Base-by-base conservation (phyloP, 2,888 invertebrate species). In the Eurois occulta region DNA sequence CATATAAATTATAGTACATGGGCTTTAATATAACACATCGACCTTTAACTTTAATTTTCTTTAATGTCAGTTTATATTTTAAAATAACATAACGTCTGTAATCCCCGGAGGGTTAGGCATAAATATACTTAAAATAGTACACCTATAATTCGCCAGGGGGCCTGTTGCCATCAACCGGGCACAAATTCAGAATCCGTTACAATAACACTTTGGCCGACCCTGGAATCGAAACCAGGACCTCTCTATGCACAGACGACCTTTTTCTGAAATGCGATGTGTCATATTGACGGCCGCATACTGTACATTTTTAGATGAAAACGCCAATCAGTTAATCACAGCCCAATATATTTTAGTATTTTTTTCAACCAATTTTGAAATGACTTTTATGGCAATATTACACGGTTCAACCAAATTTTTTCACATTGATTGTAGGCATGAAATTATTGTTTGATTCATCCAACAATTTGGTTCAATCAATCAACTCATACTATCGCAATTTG, bases 291-390 rank as follows among this genome's bases (percentile, higher is more conserved):
- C 32, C 24, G 6, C 0, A 13, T 41, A 55, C 13, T 41, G 32
- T 6, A 79, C 32, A 41, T 41, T 28, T 3, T 32, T 68, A 58
- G 1, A 62, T 67, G 24, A 60, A 48, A 43, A 24, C 35, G 21
- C 24, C 43, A 76, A 75, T 80, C 18, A 2, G 38, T 80, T 73
- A 66, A 38, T 67, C 24, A 81, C 66, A 74, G 41, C 1, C 65
- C 28, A 43, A 41, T 10, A 68, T 8, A 1, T 32, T 48, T 55
- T 58, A 41, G 28, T n/a, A 41, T 58, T 41, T 1, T 32, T 67
- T 64, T 38, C 16, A 62, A 24, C 16, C 21, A 28, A 38, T 13
- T 65, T 46, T 58, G n/a, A 21, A n/a, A 55, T 16, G 2, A 41
- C 13, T 58, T 3, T n/a, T 46, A 35, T 28, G 21, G 8, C 24